Conservation (phyloP, 2,888 invertebrate genomes). For the Leptinotarsa haldemani region DNA sequence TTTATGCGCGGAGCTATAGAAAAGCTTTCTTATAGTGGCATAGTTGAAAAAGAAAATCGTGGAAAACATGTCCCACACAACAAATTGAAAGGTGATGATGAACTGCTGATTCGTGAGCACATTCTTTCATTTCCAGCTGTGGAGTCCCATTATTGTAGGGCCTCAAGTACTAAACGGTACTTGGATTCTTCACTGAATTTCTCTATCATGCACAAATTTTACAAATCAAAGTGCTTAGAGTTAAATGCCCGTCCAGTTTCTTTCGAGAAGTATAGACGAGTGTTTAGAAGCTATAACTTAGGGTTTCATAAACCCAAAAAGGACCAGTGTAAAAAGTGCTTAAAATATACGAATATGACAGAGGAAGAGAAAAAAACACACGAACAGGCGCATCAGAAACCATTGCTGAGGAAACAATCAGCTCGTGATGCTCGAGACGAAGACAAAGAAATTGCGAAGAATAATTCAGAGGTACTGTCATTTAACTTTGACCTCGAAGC, state of each 20-base stretch:
- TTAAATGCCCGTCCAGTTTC: too few species aligned
- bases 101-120: conserved; percentile 19
- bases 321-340: not conserved
- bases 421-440: too few species aligned
- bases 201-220: conserved; percentile 24
- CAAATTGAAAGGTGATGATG: conserved; percentile 6
- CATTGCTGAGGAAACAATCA: too few species aligned
- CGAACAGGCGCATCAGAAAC: too few species aligned
- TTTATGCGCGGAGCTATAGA: conserved; percentile 45
- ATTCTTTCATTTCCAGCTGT: conserved; percentile 18
- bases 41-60: conserved; percentile 45
- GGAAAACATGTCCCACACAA: conserved; percentile 30
- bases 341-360: too few species aligned
- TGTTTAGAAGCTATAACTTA: too few species aligned
- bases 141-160: conserved; percentile 7
- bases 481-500: too few species aligned
- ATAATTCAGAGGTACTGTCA: too few species aligned
- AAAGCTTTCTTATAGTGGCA: conserved; percentile 31
- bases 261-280: too few species aligned
- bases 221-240: not conserved
- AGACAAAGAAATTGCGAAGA: too few species aligned
- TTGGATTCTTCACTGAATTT: conserved; percentile 10
- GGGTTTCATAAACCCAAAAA: too few species aligned
- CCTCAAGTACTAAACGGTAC: not conserved
- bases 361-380: too few species aligned